Evolutionary conservation across 2,888 invertebrate species (phyloP).

Genomic region (Dryocosmus kuriphilus): DNA sequence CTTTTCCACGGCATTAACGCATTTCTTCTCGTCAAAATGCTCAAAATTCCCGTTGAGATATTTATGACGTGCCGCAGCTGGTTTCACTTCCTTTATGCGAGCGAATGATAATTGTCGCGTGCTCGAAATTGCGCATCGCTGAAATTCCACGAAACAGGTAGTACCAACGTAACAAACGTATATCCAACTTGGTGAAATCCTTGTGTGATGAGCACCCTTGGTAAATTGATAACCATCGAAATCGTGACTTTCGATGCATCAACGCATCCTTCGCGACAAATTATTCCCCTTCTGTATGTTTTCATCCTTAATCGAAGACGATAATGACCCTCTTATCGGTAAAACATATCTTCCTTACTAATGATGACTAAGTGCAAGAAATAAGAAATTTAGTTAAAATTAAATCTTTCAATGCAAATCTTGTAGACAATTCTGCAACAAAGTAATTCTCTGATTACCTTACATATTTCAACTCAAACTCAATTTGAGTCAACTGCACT

Average conservation of each 20-base stretch:
- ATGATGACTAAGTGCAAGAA: slow-evolving; percentile 2
- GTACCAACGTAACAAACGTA: slow-evolving; percentile 47
- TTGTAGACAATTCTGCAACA: neutral
- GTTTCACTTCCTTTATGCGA: slow-evolving; percentile 56
- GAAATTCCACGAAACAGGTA: slow-evolving; percentile 64
- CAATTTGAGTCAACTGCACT: no score
- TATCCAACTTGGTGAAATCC: slow-evolving; percentile 42
- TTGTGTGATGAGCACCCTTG: slow-evolving; percentile 43
- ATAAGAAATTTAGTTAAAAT: slow-evolving; percentile 19
- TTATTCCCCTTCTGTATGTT: slow-evolving; percentile 33
- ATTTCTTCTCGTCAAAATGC: slow-evolving; percentile 57
- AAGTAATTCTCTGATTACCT: neutral
- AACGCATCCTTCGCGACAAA: slow-evolving; percentile 41
- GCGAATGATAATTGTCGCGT: slow-evolving; percentile 65
- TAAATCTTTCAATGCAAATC: neutral
- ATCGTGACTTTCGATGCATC: slow-evolving; percentile 46
- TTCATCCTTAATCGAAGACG: slow-evolving; percentile 11
- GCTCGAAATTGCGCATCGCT: slow-evolving; percentile 68
- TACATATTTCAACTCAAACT: no score
- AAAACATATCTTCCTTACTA: slow-evolving; percentile 6
- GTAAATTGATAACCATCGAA: slow-evolving; percentile 52
- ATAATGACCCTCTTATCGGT: slow-evolving; percentile 20
- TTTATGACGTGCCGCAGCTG: slow-evolving; percentile 65
- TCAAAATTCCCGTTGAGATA: slow-evolving; percentile 63
- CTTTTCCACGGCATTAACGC: neutral